Base-by-base conservation (phyloP, 2,888 invertebrate species). In the Ennomos fuscantarius region DNA sequence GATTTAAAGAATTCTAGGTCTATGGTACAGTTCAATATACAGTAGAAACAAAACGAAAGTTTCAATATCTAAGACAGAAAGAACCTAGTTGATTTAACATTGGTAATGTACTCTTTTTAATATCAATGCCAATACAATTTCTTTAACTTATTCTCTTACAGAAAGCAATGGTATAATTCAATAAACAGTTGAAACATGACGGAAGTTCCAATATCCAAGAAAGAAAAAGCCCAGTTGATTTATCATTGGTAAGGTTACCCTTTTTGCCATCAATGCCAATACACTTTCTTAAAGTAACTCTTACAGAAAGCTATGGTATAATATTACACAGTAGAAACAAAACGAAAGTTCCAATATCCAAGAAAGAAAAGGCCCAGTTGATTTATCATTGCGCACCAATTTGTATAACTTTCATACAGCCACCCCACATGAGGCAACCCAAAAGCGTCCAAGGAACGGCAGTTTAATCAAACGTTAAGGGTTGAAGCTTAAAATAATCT, bases 401-500 rank as follows among this genome's bases (percentile, higher is more conserved):
- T 47, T 43, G 43, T 52, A 48, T 42, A 46, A 56, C 50, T 32
- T 44, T 49, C 35, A 35, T 46, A 13, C 45, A 12, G 33, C 40
- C 12, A 44, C 35, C 40, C 46, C 35, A 45, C 37, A 36, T 36
- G 32, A 45, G 41, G 42, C 63, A 63, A 46, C 63, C 63, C 55
- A 37, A 62, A 59, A 59, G 45, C 58, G 49, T 54, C 47, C 66
- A 66, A 72, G 67, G 73, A 80, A 79, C 73, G 75, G 75, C 76
- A 83, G 82, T 87, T 83, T 89, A 89, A 89, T 88, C 87, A 89
- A 81, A 89, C 78, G 81, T 84, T 86, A 82, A 86, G 86, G 88
- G 86, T 83, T 84, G 81, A 79, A 79, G 78, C 86, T 88, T 88
- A 86, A 87, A 88, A 89, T 89, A 88, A 89, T 88, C 87, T 88